Evolutionary conservation across 2,797 vertebrate species (phyloP).

Genomic region (Otolemur crassicaudatus): DNA sequence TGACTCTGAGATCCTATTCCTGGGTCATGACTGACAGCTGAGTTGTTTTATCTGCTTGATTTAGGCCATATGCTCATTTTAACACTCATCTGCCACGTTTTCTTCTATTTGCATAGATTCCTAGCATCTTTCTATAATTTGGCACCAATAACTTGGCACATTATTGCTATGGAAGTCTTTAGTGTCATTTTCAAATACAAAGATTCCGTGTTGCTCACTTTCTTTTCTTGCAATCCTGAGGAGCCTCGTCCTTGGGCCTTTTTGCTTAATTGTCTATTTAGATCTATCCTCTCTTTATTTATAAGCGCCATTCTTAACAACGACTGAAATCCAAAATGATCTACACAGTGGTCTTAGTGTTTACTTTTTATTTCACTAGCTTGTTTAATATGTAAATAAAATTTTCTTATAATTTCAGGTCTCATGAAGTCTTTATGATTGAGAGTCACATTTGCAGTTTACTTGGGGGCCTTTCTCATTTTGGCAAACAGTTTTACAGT

Average conservation of each 20-base stretch:
- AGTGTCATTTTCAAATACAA: constrained; percentile 41
- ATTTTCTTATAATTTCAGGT: background rate
- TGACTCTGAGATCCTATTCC: constrained; percentile 24
- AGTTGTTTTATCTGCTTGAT: constrained; percentile 66
- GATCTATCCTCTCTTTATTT: constrained; percentile 4
- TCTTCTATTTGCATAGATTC: constrained; percentile 73
- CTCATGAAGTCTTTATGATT: background rate
- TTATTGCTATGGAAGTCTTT: constrained; percentile 53
- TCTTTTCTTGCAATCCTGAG: constrained; percentile 22
- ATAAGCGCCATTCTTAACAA: background rate
- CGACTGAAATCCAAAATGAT: background rate
- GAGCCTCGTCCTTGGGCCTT: background rate
- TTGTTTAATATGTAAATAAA: constrained; percentile 17
- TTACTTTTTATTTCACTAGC: constrained; percentile 34
- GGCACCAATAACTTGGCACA: constrained; percentile 63
- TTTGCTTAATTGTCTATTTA: background rate
- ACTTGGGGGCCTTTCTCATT: constrained; percentile 18
- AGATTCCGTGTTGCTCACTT: background rate
- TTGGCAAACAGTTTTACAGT: constrained; percentile 11
- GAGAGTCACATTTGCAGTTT: background rate
- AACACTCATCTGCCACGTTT: constrained; percentile 71
- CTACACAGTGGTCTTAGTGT: background rate
- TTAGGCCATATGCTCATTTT: constrained; percentile 71
- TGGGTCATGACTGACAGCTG: constrained; percentile 66
- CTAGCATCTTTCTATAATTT: constrained; percentile 70